Evolutionary conservation across 2,113 vertebrate genomes (phyloP), one percentile per base, ranked within the genome.

Genomic region (Pterophyllum scalare): DNA sequence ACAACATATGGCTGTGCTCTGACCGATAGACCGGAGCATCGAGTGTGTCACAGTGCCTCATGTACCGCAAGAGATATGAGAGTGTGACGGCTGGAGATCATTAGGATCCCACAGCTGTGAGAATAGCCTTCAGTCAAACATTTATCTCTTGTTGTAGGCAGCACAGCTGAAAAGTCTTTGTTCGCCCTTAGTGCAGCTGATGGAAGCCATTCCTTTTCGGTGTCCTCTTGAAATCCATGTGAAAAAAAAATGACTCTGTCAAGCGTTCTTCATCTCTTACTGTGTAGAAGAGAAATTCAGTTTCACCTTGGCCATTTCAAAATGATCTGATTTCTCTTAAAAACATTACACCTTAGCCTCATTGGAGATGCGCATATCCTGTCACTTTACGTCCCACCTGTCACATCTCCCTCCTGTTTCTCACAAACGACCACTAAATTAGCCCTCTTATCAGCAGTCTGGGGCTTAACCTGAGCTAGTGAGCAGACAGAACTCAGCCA

Each of bases 111-210:
- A 87, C 76, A 86, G 88, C 87, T 72, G 70, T 77, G 91, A 92
- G 91, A 92, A 91, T 88, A 90, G 94, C 93, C 94, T 89, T 94
- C 90, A 91, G 93, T 94, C 92, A 91, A 87, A 88, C 94, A 93
- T 95, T 93, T 93, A 94, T 95, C 95, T 95, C 88, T 72, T 83
- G 82, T 78, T 52, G 17, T 88, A 81, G 89, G 78, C 85, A 76
- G 72, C 60, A 15, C 70, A 79, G 87, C 83, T 80, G 79, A 86
- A 90, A 90, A 93, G 86, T 82, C 92, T 94, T 95, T 95, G 93
- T 95, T 92, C 75, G 82, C 89, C 90, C 85, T 92, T 60, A 90
- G 87, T 83, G 59, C 74, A 65, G 28, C 89, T 93, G 94, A 95
- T 94, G 90, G 91, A 94, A 91, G 86, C 87, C 87, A 88, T 94